A percentile compares a stretch with the other conserved stretches of the same genome.
These are phyloP conservation scores for Alcedo quadribrachys DNA, from an alignment of 2,797 vertebrate genomes.

Conservation along the genomic window DNA sequence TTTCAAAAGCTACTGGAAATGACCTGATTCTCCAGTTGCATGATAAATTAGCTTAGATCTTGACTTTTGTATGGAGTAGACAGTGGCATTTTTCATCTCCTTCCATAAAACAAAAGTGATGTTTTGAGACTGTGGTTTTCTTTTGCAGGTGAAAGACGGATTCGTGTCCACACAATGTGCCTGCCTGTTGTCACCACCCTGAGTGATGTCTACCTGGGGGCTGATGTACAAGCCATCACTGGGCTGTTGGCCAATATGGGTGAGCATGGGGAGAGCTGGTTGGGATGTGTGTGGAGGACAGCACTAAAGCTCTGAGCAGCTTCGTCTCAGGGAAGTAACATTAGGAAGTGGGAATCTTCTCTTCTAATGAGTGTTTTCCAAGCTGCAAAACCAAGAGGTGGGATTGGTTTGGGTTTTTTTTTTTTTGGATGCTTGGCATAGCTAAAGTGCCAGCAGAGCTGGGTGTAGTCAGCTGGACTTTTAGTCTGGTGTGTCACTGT, in stretches of 20 bases:
- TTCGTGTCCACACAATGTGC: constrained; percentile 96
- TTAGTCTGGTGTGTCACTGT: background rate
- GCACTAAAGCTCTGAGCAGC: background rate
- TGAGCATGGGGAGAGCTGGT: constrained; percentile 62
- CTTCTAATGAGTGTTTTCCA: background rate
- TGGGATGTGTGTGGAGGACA: background rate
- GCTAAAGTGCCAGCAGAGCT: background rate
- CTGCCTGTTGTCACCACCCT: constrained; percentile 92
- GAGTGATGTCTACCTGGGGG: constrained; percentile 92
- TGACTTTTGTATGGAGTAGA: background rate
- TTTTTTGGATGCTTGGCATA: background rate
- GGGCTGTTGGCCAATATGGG: constrained; percentile 96
- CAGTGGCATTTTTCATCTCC: background rate
- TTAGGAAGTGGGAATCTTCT: background rate
- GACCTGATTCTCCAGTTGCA: background rate
- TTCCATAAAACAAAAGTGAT: background rate
- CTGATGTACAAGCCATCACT: constrained; percentile 93
- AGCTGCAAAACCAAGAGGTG: background rate
- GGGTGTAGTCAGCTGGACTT: background rate
- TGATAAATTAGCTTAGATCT: background rate
- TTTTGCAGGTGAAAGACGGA: constrained; percentile 90
- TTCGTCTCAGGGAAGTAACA: background rate
- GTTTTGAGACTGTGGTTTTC: background rate
- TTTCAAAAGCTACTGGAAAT: background rate
- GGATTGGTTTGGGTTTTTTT: background rate